These are phyloP conservation scores for Xanthorhoe spadicearia DNA, from an alignment of 2,888 invertebrate species.

Conservation along the genomic window DNA sequence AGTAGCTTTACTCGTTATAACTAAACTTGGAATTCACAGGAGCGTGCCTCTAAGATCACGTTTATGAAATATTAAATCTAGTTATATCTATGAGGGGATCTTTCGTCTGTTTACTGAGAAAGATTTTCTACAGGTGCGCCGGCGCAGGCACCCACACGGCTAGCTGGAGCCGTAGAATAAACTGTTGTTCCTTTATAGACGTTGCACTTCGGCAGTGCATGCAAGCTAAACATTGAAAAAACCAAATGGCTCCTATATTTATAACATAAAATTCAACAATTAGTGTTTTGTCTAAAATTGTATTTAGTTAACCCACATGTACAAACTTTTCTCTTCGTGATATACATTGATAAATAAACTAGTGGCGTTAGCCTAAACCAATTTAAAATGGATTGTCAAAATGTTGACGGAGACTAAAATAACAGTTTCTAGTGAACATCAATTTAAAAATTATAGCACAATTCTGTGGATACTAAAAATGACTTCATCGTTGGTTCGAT, in stretches of 20 bases:
- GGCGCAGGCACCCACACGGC: slow-evolving; percentile 57
- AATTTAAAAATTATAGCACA: not conserved
- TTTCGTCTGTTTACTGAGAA: slow-evolving; percentile 63
- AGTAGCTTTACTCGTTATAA: too few relatives aligned
- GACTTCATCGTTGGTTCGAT: not conserved
- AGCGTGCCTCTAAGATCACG: slow-evolving; percentile 75
- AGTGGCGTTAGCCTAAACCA: too few relatives aligned
- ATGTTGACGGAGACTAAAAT: not conserved
- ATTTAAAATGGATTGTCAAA: not conserved
- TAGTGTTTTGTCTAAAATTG: too few relatives aligned
- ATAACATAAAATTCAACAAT: too few relatives aligned
- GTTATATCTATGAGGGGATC: slow-evolving; percentile 69
- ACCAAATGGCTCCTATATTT: too few relatives aligned
- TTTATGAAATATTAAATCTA: slow-evolving; percentile 82
- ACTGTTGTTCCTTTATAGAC: not conserved
- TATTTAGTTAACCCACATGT: too few relatives aligned
- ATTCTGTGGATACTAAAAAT: not conserved
- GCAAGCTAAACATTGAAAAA: not conserved
- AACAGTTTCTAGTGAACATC: not conserved
- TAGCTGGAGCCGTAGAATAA: slow-evolving; percentile 32
- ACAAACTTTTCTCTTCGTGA: too few relatives aligned
- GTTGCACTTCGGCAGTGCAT: slow-evolving; percentile 2
- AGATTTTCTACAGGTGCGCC: slow-evolving; percentile 70
- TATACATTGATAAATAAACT: too few relatives aligned
- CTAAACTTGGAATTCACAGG: slow-evolving; percentile 62